These are phyloP conservation scores for Phengaris alcon DNA, from an alignment of 2,888 invertebrate species.

Conservation along the genomic window DNA sequence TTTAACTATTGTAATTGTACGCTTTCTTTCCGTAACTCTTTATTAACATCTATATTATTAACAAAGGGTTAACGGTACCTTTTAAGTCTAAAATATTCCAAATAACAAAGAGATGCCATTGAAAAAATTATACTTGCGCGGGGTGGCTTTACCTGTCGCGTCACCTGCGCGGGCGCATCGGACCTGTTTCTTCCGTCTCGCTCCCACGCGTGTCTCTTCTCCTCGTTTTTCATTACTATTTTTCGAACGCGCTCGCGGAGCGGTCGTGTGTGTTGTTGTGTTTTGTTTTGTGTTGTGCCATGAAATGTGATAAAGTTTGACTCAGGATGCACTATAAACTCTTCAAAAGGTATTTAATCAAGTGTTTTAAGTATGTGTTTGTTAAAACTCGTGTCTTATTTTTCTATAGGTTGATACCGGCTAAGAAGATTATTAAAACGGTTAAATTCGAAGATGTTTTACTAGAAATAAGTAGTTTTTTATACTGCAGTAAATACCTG, in stretches of 20 bases:
- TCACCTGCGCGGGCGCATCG: slow-evolving; percentile 48
- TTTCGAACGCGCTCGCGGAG: slow-evolving; percentile 46
- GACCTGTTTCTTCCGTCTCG: slow-evolving; percentile 46
- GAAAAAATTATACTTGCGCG: slow-evolving; percentile 22
- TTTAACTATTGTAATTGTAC: too few species aligned
- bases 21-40: too few species aligned
- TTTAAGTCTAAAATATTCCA: slow-evolving; percentile 33
- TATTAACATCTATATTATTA: not conserved
- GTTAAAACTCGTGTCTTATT: not conserved
- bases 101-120: slow-evolving; percentile 32
- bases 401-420: not conserved
- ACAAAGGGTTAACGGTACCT: not conserved
- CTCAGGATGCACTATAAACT: slow-evolving; percentile 73
- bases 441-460: not conserved
- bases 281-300: slow-evolving; percentile 48
- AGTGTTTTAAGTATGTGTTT: not conserved
- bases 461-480: not conserved
- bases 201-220: slow-evolving; percentile 50
- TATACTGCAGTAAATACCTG: not conserved
- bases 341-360: slow-evolving; percentile 62
- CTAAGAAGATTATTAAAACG: not conserved
- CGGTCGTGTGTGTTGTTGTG: slow-evolving; percentile 50
- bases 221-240: slow-evolving; percentile 55
- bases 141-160: slow-evolving; percentile 42
- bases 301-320: slow-evolving; percentile 43